Evolutionary conservation across 2,888 invertebrate genomes (phyloP), one percentile per base, ranked within the genome.

Genomic region (Melipona bicolor): DNA sequence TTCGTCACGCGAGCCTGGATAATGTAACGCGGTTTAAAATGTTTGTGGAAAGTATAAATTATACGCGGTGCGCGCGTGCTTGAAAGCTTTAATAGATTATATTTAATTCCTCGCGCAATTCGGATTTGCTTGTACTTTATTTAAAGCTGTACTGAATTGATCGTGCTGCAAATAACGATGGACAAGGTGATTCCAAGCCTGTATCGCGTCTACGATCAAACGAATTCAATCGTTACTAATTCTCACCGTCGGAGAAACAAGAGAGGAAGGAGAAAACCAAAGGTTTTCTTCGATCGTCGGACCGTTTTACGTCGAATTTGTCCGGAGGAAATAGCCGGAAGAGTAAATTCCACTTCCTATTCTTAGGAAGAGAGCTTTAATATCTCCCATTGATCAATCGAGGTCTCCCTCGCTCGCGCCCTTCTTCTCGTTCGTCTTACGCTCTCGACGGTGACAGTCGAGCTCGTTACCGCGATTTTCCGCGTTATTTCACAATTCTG

Each of bases 401-500:
- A n/a, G 6, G 4, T 3, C n/a, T 6, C 6, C 4, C 9, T 21
- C 62, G 2, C 5, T 0, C 62, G 2, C 64, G 2, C 13, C 0
- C 27, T 54, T 17, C 27, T 27, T 67, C 27, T 19, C 50, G 0
- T 19, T 56, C 43, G 32, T 27, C 61, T n/a, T 36, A 19, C 13
- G 54, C 56, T 56, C 56, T 50, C 49, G 49, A 15, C 62, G 24
- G 21, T 62, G 71, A 62, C 50, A 69, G 5, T 21, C 3, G 50
- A 59, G 79, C 56, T 77, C 77, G 73, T 83, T 77, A 56, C 61
- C 77, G 36, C 36, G 64, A 83, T 83, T 83, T 83, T 83, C 83
- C 83, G 61, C 82, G 69, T 83, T 83, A 83, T 83, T 83, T 83
- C 83, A 76, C 75, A 83, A 83, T 81, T 83, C 76, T 62, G 82